Conservation (phyloP, 2,888 invertebrate species). For the Napeogenes inachia region DNA sequence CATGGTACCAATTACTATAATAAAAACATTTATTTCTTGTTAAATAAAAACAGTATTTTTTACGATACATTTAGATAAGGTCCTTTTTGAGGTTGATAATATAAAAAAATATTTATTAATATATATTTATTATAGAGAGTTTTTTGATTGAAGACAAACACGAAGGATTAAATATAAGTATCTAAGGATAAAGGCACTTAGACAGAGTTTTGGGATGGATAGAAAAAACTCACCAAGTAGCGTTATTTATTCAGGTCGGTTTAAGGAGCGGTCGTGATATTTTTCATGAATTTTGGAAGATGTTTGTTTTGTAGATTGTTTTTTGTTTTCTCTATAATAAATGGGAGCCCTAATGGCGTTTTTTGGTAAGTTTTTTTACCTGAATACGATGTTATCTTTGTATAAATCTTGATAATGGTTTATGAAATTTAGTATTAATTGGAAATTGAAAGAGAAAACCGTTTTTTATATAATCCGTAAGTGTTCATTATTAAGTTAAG, state of each 20-base stretch:
- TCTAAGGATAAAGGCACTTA: neutral
- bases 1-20: too few species aligned
- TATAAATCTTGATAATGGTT: neutral
- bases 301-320: constrained; percentile 14
- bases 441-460: too few species aligned
- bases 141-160: neutral
- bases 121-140: neutral
- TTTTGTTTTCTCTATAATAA: constrained; percentile 6
- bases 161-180: neutral
- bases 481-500: too few species aligned
- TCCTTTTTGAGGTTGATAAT: too few species aligned
- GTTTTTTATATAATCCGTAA: too few species aligned
- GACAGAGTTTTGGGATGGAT: constrained; percentile 1
- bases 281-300: constrained; percentile 12
- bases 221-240: constrained; percentile 9
- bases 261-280: constrained; percentile 8
- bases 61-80: too few species aligned
- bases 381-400: too few species aligned
- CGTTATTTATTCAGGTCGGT: constrained; percentile 16
- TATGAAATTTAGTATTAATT: too few species aligned
- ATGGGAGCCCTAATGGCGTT: neutral
- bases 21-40: too few species aligned
- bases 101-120: too few species aligned
- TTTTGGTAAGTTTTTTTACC: neutral
- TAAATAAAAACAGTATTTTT: too few species aligned